Conservation (phyloP, 92 coral and sea anemone species). For the Zoanthus sociatus region DNA sequence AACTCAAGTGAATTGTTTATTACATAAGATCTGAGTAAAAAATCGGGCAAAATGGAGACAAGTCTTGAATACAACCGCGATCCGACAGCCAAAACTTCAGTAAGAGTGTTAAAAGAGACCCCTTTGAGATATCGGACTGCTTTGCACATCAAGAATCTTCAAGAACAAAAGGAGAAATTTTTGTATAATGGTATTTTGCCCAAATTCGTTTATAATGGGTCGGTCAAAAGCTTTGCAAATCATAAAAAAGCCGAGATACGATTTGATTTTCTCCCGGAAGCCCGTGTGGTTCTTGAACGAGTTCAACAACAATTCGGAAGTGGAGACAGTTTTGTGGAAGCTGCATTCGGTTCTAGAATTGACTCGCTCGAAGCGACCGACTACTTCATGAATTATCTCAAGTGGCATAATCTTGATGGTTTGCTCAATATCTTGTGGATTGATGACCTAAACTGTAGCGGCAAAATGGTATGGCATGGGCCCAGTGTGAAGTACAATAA, state of each 20-base stretch:
- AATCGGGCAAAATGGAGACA: conserved; percentile 6
- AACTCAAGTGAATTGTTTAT: background rate
- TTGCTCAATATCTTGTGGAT: conserved; percentile 88
- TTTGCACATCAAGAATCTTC: conserved; percentile 76
- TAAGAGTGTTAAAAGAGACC: conserved; percentile 76
- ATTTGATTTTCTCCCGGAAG: conserved; percentile 89
- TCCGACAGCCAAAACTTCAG: conserved; percentile 73
- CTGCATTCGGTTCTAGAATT: conserved; percentile 86
- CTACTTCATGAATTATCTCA: conserved; percentile 78
- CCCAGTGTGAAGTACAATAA: conserved; percentile 88
- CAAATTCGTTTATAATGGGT: conserved; percentile 67
- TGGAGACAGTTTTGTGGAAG: conserved; percentile 87
- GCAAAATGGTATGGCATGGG: conserved; percentile 94
- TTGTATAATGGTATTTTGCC: conserved; percentile 83
- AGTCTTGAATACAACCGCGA: conserved; percentile 62
- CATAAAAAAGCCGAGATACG: conserved; percentile 80
- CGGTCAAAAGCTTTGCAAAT: conserved; percentile 69
- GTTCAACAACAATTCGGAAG: conserved; percentile 86
- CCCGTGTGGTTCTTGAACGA: conserved; percentile 83
- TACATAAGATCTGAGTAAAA: no score
- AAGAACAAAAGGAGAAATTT: conserved; percentile 85
- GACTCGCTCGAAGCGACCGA: conserved; percentile 77
- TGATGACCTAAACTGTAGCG: conserved; percentile 88
- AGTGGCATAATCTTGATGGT: conserved; percentile 86
- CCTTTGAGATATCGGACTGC: conserved; percentile 75